Evolutionary conservation across 1,140 invertebrate species (phyloP).

Genomic region (Brachionus paranguensis): DNA sequence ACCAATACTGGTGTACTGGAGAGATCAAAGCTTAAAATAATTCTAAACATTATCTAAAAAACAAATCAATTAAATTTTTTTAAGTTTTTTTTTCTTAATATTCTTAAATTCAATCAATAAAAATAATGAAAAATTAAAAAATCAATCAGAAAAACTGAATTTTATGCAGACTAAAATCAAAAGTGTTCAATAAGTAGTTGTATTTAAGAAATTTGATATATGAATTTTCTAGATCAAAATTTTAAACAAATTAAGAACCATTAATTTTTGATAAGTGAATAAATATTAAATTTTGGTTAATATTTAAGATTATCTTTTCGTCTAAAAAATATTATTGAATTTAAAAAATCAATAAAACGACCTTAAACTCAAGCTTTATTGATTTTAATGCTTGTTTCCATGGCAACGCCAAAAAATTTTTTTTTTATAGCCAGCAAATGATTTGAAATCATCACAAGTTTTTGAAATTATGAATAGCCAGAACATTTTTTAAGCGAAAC

Average conservation of each 20-base stretch:
- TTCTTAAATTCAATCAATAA: background rate
- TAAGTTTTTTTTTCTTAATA: background rate
- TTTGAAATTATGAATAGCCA: background rate
- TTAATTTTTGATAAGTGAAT: background rate
- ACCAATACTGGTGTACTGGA: no score
- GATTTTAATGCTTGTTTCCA: background rate
- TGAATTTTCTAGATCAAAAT: background rate
- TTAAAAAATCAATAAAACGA: background rate
- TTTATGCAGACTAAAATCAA: background rate
- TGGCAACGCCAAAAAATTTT: background rate
- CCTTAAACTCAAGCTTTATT: background rate
- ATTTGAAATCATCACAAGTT: background rate
- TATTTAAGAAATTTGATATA: background rate
- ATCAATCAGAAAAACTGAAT: background rate
- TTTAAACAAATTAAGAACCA: background rate
- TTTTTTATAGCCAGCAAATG: constrained; percentile 12
- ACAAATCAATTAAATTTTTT: no score
- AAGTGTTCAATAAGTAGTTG: background rate
- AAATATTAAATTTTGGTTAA: background rate
- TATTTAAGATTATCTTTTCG: background rate
- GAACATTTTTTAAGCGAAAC: background rate
- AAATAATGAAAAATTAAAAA: background rate
- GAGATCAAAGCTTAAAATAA: no score
- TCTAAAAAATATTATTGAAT: background rate
- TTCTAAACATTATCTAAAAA: no score